Evolutionary conservation across 2,113 vertebrate species (phyloP).

Genomic region (Gallinago paraguaiae): DNA sequence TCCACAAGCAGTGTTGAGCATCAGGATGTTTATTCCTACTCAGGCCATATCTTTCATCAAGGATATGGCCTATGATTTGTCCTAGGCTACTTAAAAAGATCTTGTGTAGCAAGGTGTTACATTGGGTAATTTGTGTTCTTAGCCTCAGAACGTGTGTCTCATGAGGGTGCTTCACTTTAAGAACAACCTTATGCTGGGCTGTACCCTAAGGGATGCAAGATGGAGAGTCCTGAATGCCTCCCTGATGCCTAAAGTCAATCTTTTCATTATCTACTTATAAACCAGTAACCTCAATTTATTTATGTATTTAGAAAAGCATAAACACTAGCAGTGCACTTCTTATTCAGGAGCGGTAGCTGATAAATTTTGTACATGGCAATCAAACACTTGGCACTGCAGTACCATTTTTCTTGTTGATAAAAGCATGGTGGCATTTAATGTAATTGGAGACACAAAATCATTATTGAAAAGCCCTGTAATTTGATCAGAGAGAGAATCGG

Average conservation of each 20-base stretch:
- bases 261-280: background rate
- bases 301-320: conserved; percentile 9
- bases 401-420: conserved; percentile 49
- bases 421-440: conserved; percentile 36
- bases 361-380: background rate
- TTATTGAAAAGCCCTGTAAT: conserved; percentile 60
- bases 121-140: background rate
- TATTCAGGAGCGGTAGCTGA: background rate
- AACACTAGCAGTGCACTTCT: background rate
- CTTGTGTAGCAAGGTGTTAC: background rate
- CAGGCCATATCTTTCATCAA: background rate
- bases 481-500: conserved; percentile 38
- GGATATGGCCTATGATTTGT: background rate
- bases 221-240: background rate
- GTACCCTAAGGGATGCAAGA: background rate
- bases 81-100: background rate
- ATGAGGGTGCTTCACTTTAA: background rate
- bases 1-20: background rate
- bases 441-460: conserved; percentile 53
- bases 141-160: background rate
- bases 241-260: background rate
- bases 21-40: background rate
- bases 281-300: background rate
- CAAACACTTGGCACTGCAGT: background rate
- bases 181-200: background rate